Evolutionary conservation across 1,140 invertebrate species (phyloP), one percentile per base, ranked within the genome.

Genomic region (Drosophila takahashii): DNA sequence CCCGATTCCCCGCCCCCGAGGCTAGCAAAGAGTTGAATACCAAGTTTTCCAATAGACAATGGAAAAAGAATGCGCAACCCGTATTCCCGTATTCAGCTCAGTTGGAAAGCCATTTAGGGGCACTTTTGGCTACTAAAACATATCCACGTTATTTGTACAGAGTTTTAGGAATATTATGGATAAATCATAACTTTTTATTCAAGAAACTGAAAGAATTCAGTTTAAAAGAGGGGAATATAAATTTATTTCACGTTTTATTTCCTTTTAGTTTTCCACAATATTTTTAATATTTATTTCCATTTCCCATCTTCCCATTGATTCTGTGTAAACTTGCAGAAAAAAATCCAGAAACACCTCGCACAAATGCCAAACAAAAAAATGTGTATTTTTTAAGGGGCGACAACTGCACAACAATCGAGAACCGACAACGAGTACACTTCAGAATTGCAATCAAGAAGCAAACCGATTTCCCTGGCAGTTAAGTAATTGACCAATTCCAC

Each of bases 401-500:
- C 34, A 26, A 15, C 34, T 22, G 3, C 7, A 9, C 58, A 36
- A 34, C 13, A 60, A 65, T 26, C 27, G 15, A 32, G 15, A 6
- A 15, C 27, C 27, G 27, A 16, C 7, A 2, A 37, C 52, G 8
- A 18, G 22, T n/a, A 13, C n/a, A 16, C n/a, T 10, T 18, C 22
- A 59, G 58, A 39, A 62, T 47, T n/a, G 16, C 58, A 42, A 66
- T 66, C 58, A 41, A 27, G 45, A 47, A 11, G 6, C 34, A 8
- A 13, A 16, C 11, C 44, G 58, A 66, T 66, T 64, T 62, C n/a
- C 34, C 41, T 34, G 58, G 58, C 58, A 62, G 58, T 66, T 66
- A 66, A 66, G 62, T 66, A 66, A 66, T 66, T 66, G 64, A 50
- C 34, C 45, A 66, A 62, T 66, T 66, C 44, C 44, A 48, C 34